Conservation (phyloP, 2,797 vertebrate genomes). For the Hydrocynus forskahlii region DNA sequence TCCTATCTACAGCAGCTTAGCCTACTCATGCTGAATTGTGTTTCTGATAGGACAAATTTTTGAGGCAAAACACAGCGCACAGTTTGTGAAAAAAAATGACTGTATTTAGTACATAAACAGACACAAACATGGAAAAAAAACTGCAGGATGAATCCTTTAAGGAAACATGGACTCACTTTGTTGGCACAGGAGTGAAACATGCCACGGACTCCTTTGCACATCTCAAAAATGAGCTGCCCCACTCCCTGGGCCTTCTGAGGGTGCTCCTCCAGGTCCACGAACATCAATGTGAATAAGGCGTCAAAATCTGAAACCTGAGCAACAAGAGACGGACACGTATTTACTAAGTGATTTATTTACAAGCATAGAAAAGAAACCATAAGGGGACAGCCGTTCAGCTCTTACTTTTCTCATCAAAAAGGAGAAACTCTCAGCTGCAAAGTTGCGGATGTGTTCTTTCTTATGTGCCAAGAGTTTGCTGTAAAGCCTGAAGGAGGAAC, state of each 20-base stretch:
- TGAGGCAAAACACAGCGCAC: too few relatives aligned
- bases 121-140: too few relatives aligned
- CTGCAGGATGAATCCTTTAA: too few relatives aligned
- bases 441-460: conserved; percentile 94
- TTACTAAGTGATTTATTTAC: neutral
- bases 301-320: conserved; percentile 90
- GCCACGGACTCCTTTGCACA: conserved; percentile 93
- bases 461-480: conserved; percentile 92
- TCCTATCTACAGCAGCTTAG: too few relatives aligned
- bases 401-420: conserved; percentile 97
- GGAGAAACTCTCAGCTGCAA: conserved; percentile 98
- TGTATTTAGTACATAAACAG: too few relatives aligned
- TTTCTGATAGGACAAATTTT: too few relatives aligned
- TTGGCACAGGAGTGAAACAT: conserved; percentile 93
- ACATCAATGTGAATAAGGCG: conserved; percentile 84
- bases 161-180: conserved; percentile 74
- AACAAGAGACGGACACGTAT: neutral
- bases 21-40: too few relatives aligned
- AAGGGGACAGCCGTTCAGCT: neutral
- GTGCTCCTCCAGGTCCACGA: conserved; percentile 84
- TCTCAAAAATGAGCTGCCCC: conserved; percentile 93
- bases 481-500: conserved; percentile 81
- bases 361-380: neutral
- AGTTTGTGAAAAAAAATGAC: too few relatives aligned
- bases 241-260: conserved; percentile 87